Base-by-base conservation (phyloP, 2,113 vertebrate genomes). In the Pseudorasbora parva region DNA sequence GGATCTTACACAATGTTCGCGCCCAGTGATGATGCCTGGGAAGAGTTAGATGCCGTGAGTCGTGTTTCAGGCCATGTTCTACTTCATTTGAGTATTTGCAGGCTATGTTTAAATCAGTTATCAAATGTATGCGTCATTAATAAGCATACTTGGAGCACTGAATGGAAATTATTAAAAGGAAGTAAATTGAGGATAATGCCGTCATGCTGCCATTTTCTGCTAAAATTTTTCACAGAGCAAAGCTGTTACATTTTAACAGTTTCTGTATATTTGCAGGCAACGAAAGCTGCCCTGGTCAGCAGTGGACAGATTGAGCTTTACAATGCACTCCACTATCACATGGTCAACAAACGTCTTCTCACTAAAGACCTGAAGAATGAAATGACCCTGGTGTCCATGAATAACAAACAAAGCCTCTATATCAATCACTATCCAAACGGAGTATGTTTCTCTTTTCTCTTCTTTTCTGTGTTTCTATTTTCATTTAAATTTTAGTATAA, bases 361-460 rank as follows among this genome's bases (percentile, higher is more conserved):
- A 99, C 97, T 76, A 99, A 98, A 91, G 97, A 98, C 90, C 91
- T 99, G 83, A 97, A 95, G 91, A 95, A 99, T 78, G 96, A 95
- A 82, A 89, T 97, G 93, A 92, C 91, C 8, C 17, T 97, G 45
- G 88, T 91, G 12, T 98, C 98, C 2, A 96, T 98, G 96, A 95
- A 97, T 85, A 94, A 96, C 74, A 89, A 94, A 45, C 92, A 94
- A 87, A 93, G 94, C 2, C 92, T 99, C 72, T 89, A 94, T 85
- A 96, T 99, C 89, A 97, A 98, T 91, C 98, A 99, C 88, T 99
- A 99, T 89, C 89, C 96, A 17, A 99, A 98, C 82, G 98, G 98
- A 92, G 98, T 98, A 91, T 87, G 97, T 94, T 72, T 47, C 64
- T 27, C 4, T 78, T 27, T 47, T 14, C 45, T 66, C 21, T 37